phyloP scores from a whole-genome alignment of 2,113 vertebrate species.

The Triplophysa dalaica region DNA sequence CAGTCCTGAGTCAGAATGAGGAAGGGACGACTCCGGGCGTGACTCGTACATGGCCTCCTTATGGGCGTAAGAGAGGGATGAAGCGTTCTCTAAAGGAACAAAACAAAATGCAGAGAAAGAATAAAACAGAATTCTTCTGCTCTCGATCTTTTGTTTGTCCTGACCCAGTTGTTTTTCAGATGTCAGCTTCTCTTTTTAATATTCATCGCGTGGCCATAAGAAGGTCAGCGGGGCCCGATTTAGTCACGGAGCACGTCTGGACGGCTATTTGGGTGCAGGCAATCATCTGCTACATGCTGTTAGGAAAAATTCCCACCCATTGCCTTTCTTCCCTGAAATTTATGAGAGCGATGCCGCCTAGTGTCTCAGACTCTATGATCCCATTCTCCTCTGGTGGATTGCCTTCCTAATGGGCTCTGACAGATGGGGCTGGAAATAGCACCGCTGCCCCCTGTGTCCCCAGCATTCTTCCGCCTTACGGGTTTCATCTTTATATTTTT shows the following conservation, averaged over 20 bases:
- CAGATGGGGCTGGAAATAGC: constrained; percentile 75
- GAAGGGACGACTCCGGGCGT: constrained; percentile 77
- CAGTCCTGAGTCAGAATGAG: constrained; percentile 88
- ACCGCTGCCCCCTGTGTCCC: constrained; percentile 57
- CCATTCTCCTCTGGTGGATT: constrained; percentile 76
- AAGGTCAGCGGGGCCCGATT: constrained; percentile 72
- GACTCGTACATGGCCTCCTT: constrained; percentile 80
- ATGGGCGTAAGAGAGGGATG: constrained; percentile 74
- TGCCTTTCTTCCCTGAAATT: constrained; percentile 70
- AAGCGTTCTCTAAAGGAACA: constrained; percentile 77
- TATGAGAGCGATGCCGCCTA: constrained; percentile 69
- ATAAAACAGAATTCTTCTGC: constrained; percentile 38
- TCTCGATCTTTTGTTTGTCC: constrained; percentile 50
- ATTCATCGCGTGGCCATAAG: constrained; percentile 73
- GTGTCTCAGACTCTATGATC: constrained; percentile 75
- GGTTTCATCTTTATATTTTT: constrained; percentile 36
- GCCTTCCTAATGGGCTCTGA: constrained; percentile 76
- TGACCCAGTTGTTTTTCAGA: constrained; percentile 68
- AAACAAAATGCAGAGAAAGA: neutral
- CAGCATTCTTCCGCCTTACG: constrained; percentile 38
- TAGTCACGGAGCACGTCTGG: constrained; percentile 67
- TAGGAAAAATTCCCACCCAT: constrained; percentile 71
- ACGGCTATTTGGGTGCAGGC: constrained; percentile 70
- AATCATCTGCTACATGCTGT: constrained; percentile 71
- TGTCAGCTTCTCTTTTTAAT: constrained; percentile 67